Conservation (phyloP, 2,113 vertebrate species). For the Prinia subflava region DNA sequence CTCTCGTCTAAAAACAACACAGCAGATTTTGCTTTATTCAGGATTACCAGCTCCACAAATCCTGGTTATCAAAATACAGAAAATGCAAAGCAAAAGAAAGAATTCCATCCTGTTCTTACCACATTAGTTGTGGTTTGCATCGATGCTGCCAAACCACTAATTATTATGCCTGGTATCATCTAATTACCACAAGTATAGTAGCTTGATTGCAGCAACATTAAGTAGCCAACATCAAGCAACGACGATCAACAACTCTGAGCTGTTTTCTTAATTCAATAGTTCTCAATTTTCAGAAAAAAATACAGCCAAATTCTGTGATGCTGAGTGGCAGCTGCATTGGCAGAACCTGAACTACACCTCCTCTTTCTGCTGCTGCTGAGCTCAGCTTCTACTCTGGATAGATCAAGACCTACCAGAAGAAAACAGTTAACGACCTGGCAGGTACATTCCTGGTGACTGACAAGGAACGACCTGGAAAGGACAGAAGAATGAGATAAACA, state of each 20-base stretch:
- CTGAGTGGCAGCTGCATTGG: background rate
- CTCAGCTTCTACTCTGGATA: background rate
- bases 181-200: background rate
- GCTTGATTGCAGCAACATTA: background rate
- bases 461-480: background rate
- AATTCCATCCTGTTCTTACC: background rate
- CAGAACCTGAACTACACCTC: background rate
- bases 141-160: background rate
- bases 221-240: background rate
- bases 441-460: background rate
- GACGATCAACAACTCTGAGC: background rate
- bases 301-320: background rate
- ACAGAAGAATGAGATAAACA: background rate
- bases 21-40: background rate
- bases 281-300: background rate
- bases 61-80: background rate
- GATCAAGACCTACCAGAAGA: background rate
- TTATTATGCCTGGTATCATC: background rate
- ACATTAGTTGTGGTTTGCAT: background rate
- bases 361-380: background rate
- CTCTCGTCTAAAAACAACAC: background rate
- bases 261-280: background rate
- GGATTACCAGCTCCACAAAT: background rate
- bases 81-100: background rate
- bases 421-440: background rate